Conservation (phyloP, 2,797 vertebrate species). For the Euthynnus affinis region DNA sequence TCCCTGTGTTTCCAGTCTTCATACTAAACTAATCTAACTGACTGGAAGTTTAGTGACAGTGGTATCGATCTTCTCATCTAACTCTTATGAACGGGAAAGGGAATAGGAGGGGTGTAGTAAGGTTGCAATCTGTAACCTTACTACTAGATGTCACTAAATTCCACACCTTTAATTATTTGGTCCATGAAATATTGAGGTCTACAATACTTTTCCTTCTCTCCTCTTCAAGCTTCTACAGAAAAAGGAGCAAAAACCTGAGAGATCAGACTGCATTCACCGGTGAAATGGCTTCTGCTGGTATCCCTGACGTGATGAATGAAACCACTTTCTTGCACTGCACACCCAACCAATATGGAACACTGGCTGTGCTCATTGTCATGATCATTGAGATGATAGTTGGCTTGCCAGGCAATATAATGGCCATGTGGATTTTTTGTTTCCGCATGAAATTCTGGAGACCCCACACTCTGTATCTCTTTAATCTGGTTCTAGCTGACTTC, state of each 20-base stretch:
- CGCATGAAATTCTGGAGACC: conserved; percentile 76
- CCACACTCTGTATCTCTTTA: conserved; percentile 81
- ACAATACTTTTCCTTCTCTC: not conserved
- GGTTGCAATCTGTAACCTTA: no score
- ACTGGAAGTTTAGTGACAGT: not conserved
- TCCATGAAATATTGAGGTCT: not conserved
- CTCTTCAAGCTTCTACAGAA: not conserved
- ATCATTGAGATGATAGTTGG: conserved; percentile 84
- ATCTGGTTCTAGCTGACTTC: conserved; percentile 83
- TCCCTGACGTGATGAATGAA: rapidly evolving
- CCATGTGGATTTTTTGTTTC: conserved; percentile 84
- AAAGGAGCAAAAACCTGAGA: not conserved
- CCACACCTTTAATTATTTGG: not conserved
- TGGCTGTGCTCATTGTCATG: conserved; percentile 72
- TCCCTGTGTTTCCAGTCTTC: no score
- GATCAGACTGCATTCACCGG: not conserved
- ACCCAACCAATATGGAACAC: not conserved
- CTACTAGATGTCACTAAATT: no score
- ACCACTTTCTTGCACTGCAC: not conserved
- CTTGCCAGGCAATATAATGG: conserved; percentile 72
- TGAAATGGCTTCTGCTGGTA: not conserved
- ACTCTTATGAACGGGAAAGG: no score
- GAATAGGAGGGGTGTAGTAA: no score
- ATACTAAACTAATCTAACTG: not conserved
- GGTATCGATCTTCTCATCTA: no score